phyloP scores from a whole-genome alignment of 30 jellyfish, hydroid and myxozoan genomes.

The Phacellophora camtschatica region DNA sequence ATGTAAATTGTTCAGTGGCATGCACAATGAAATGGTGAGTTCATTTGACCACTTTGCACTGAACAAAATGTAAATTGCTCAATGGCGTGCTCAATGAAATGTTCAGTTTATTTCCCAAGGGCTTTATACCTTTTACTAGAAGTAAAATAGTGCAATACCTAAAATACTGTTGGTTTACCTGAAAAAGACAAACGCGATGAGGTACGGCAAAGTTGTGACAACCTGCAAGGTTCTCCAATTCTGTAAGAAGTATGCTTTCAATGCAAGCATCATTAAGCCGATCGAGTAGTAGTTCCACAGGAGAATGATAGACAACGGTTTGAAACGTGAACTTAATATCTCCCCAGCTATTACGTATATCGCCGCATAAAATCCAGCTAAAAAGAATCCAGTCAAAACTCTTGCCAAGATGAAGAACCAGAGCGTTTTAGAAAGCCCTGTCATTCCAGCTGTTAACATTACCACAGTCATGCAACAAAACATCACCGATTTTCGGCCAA shows the following conservation, averaged over 20 bases:
- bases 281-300: conserved; percentile 61
- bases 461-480: conserved; percentile 57
- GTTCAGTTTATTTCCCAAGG: no score
- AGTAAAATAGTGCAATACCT: neutral
- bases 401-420: conserved; percentile 64
- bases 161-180: neutral
- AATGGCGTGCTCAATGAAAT: no score
- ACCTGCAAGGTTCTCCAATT: conserved; percentile 63
- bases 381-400: conserved; percentile 54
- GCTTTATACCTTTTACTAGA: no score
- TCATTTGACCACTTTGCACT: no score
- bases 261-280: conserved; percentile 53
- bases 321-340: conserved; percentile 24
- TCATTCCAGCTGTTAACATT: conserved; percentile 35
- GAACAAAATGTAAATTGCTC: no score
- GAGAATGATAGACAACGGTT: conserved; percentile 17
- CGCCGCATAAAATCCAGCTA: conserved; percentile 60
- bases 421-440: conserved; percentile 56
- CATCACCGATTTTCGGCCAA: conserved; percentile 70
- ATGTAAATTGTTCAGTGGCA: no score
- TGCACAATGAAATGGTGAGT: no score
- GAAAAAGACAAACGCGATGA: conserved; percentile 9
- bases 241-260: conserved; percentile 59
- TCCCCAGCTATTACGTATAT: conserved; percentile 56
- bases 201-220: conserved; percentile 62